A percentile compares a stretch with the other conserved stretches of the same genome.
These are phyloP conservation scores for Phalacrocorax brasilianus DNA, from an alignment of 2,113 vertebrate genomes.

Conservation along the genomic window DNA sequence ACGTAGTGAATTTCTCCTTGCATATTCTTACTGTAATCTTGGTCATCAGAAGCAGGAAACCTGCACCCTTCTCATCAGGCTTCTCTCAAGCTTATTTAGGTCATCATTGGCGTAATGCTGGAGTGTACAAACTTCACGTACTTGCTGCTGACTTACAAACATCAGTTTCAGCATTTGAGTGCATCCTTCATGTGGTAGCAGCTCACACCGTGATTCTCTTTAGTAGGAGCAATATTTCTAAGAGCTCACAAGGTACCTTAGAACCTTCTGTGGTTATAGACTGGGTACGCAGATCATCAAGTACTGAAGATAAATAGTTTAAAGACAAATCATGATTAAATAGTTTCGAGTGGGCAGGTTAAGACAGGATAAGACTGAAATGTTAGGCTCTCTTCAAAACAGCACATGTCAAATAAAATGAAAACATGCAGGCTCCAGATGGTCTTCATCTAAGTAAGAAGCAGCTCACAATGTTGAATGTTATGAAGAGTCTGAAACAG, in stretches of 20 bases:
- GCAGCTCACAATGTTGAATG: neutral
- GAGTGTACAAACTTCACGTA: neutral
- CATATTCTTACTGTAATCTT: neutral
- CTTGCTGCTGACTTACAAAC: too few species aligned
- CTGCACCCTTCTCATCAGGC: neutral
- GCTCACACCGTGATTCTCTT: neutral
- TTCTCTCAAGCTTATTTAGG: neutral
- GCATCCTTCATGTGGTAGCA: neutral
- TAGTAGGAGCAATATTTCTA: neutral
- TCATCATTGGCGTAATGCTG: neutral
- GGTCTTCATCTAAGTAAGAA: neutral
- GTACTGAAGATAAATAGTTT: neutral
- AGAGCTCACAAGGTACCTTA: neutral
- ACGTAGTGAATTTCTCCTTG: neutral
- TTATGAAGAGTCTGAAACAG: neutral
- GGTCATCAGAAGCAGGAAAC: neutral
- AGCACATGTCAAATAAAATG: neutral
- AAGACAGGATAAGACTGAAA: neutral
- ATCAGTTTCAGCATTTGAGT: neutral
- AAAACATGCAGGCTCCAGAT: neutral
- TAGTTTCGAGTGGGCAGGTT: neutral
- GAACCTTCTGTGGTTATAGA: neutral
- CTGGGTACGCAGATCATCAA: neutral
- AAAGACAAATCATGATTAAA: neutral
- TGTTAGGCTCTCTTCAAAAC: neutral